Evolutionary conservation across 2,113 vertebrate species (phyloP).

Genomic region (Gavia stellata): DNA sequence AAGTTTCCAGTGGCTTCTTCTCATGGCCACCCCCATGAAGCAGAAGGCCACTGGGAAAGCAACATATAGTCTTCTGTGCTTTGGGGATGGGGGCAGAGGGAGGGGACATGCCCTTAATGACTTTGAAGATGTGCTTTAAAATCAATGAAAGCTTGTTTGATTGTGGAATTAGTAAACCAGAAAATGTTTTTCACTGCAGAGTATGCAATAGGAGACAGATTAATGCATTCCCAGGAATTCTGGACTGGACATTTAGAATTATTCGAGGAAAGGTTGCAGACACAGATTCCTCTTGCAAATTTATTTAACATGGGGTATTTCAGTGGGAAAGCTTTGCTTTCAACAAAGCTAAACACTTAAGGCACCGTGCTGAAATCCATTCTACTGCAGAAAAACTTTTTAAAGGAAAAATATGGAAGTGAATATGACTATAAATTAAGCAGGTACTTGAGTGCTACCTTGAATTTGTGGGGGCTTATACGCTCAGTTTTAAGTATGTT

Average conservation of each 20-base stretch:
- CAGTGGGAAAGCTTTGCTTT: background rate
- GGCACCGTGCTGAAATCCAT: background rate
- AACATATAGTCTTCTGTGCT: background rate
- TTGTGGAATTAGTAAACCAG: background rate
- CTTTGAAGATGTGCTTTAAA: background rate
- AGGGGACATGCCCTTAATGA: background rate
- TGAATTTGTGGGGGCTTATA: background rate
- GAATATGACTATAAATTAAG: background rate
- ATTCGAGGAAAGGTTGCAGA: background rate
- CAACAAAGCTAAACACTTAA: background rate
- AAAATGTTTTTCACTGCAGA: background rate
- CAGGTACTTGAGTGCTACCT: background rate
- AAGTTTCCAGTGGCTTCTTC: background rate
- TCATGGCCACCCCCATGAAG: background rate
- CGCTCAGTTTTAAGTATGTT: background rate
- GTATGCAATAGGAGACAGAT: background rate
- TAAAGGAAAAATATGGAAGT: background rate
- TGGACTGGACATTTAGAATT: background rate
- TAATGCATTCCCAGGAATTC: background rate
- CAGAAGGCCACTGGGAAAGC: background rate
- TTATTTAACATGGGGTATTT: background rate
- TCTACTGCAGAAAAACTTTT: background rate
- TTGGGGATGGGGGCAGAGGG: rapidly evolving
- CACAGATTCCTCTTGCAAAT: background rate
- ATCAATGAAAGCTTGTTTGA: background rate